Evolutionary conservation across 2,888 invertebrate genomes (phyloP), one percentile per base, ranked within the genome.

Genomic region (Gasteruption jaculator): DNA sequence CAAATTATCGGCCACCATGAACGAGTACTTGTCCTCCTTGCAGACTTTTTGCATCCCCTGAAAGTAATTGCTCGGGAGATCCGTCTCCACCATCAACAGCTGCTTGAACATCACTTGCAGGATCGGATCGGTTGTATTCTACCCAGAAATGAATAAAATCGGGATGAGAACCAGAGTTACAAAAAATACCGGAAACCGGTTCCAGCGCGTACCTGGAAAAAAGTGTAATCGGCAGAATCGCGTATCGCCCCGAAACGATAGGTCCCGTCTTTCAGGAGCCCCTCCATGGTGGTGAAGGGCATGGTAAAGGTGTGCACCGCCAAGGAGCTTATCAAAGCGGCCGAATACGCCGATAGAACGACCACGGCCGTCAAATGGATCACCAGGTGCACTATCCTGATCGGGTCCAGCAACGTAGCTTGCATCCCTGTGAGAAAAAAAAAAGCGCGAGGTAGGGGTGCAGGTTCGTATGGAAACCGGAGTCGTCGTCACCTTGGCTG

Each of bases 241-340:
- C 45, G 41, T n/a, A 68, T 34, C 5, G 66, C 66, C 0, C 58
- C 61, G 31, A 70, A 68, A 39, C 57, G 49, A 39, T 68, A 71
- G 2, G 63, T 63, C 1, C 60, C 63, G 33, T 71, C 69, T 6
- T 52, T 12, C 20, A 70, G 35, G 14, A 71, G 53, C 2, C 70
- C 70, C 3, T 61, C 60, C 66, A 71, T 68, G 1, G 69, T 65
- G 4, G 65, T 66, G 31, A 71, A 70, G 3, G 70, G 70, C 63
- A 70, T 64, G 0, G 54, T 38, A 26, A 68, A 63, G 3, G 60
- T 60, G 42, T 68, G 61, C 1, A 66, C 52, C 3, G 70, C 63
- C 22, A 71, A 46, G 5, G 62, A 65, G 33, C 70, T 71, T 14
- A 71, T 66, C 1, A 71, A 41, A 5, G 68, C 66, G 0, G 68